A percentile compares a stretch with the other conserved stretches of the same genome.
phyloP scores from a whole-genome alignment of 2,888 invertebrate species.

The Actias luna region DNA sequence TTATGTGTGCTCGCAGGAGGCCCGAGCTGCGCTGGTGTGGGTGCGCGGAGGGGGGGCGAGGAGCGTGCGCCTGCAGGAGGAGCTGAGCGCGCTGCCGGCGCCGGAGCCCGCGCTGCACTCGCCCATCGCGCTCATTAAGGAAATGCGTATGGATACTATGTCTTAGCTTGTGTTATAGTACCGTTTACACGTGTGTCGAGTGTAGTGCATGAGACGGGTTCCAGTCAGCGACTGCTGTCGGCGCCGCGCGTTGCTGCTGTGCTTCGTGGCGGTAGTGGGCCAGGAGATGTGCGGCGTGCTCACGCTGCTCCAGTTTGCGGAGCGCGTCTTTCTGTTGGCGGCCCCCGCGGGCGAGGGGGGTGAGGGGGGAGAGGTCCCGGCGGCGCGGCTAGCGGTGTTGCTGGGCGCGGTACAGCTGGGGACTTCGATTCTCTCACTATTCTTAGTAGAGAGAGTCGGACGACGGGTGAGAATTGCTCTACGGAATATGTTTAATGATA shows the following conservation, averaged over 20 bases:
- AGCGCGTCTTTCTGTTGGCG: constrained; percentile 58
- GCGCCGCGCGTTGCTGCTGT: constrained; percentile 51
- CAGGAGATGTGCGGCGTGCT: constrained; percentile 65
- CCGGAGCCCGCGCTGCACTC: constrained; percentile 34
- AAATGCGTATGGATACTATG: too few relatives aligned
- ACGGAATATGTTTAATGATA: too few relatives aligned
- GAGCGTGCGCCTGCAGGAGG: constrained; percentile 36
- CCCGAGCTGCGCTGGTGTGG: constrained; percentile 52
- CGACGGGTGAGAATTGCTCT: constrained; percentile 45
- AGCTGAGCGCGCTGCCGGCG: constrained; percentile 44
- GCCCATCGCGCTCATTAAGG: constrained; percentile 31
- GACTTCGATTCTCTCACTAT: constrained; percentile 49
- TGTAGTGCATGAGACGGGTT: constrained; percentile 48
- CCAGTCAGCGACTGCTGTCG: constrained; percentile 49
- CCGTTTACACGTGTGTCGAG: constrained; percentile 26
- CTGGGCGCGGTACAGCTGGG: constrained; percentile 52
- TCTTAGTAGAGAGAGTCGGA: constrained; percentile 57
- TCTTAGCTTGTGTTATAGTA: too few relatives aligned
- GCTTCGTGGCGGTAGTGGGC: constrained; percentile 51
- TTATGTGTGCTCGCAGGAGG: constrained; percentile 40
- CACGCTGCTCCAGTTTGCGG: constrained; percentile 64
- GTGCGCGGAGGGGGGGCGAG: constrained; percentile 40
- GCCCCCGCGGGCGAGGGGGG: constrained; percentile 21
- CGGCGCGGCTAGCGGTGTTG: constrained; percentile 49
- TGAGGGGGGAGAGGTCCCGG: constrained; percentile 31